Conservation (phyloP, 35 echinoderm and acorn worm genomes). For the Hemicentrotus pulcherrimus region DNA sequence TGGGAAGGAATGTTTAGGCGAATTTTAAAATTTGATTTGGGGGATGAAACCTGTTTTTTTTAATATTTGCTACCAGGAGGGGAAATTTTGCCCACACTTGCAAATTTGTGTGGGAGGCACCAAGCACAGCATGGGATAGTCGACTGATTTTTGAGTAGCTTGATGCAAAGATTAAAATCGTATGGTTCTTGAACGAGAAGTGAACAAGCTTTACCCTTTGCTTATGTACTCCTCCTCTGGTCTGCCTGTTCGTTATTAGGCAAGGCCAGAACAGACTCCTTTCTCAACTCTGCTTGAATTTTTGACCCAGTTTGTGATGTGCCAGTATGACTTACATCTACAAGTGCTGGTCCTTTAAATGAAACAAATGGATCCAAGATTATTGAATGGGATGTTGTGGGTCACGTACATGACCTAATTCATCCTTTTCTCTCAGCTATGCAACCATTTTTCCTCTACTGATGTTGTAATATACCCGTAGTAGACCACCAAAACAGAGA, state of each 20-base stretch:
- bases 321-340: background rate
- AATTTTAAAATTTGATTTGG: conserved; percentile 35
- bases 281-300: background rate
- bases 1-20: background rate
- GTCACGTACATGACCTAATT: conserved; percentile 11
- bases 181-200: background rate
- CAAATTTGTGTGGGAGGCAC: background rate
- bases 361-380: background rate
- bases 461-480: background rate
- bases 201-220: background rate
- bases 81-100: conserved; percentile 39
- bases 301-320: background rate
- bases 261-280: background rate
- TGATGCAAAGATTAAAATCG: background rate
- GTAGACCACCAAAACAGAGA: too few relatives aligned
- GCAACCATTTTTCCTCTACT: background rate
- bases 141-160: background rate
- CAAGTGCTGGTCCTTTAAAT: background rate
- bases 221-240: background rate
- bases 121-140: conserved; percentile 27
- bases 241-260: background rate
- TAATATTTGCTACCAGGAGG: background rate
- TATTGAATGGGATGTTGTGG: background rate
- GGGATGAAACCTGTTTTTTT: background rate
- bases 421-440: background rate